These are phyloP conservation scores for Cherax destructor DNA, from an alignment of 1,140 invertebrate genomes.

Conservation along the genomic window DNA sequence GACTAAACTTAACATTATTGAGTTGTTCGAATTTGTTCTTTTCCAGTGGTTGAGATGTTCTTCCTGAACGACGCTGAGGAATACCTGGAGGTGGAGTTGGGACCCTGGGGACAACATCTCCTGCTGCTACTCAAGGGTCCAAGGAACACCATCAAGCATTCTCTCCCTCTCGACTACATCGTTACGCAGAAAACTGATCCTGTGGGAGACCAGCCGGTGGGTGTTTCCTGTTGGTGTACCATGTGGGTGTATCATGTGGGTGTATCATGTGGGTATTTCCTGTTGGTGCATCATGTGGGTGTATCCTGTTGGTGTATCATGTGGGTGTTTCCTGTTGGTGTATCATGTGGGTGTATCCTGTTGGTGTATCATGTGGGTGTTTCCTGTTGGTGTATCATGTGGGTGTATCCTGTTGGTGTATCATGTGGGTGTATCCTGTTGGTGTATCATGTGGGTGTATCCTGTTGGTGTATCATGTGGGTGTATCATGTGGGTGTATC, in stretches of 20 bases:
- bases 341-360: neutral
- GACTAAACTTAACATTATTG: no score
- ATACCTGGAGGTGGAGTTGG: conserved; percentile 78
- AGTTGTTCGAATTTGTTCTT: no score
- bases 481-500: neutral
- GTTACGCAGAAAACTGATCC: conserved; percentile 7
- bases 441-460: neutral
- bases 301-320: no score
- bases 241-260: no score
- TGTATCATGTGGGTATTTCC: no score
- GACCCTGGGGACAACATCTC: conserved; percentile 75
- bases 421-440: neutral
- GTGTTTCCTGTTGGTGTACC: neutral
- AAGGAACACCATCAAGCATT: conserved; percentile 74
- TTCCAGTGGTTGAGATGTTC: conserved; percentile 73
- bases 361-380: neutral
- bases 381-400: neutral
- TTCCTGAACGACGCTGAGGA: conserved; percentile 74
- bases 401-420: neutral
- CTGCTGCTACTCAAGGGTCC: conserved; percentile 76
- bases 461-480: neutral
- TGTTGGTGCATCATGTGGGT: no score
- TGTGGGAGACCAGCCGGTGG: neutral
- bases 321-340: neutral
- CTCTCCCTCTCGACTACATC: conserved; percentile 46